Evolutionary conservation across 2,888 invertebrate genomes (phyloP).

Genomic region (Heliothis peltigera): DNA sequence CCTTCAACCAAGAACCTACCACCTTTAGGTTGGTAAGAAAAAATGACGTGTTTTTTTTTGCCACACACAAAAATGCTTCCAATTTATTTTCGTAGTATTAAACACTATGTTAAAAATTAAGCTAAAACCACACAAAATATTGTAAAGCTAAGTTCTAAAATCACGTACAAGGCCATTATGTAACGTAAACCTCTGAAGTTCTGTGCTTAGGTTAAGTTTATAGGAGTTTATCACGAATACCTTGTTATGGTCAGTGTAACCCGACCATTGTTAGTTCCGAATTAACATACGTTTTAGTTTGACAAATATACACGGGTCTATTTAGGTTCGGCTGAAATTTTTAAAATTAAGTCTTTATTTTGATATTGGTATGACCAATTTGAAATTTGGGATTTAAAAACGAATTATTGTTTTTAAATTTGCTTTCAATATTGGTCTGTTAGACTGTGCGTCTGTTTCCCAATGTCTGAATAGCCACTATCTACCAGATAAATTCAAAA

Average conservation of each 20-base stretch:
- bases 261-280: conserved; percentile 52
- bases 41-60: not conserved
- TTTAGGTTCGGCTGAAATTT: not conserved
- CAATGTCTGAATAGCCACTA: too few relatives aligned
- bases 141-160: conserved; percentile 32
- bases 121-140: conserved; percentile 40
- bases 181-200: conserved; percentile 44
- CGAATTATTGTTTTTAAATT: too few relatives aligned
- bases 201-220: conserved; percentile 52
- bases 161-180: conserved; percentile 50
- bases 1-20: not conserved
- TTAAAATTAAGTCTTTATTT: not conserved
- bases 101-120: conserved; percentile 18
- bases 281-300: conserved; percentile 50
- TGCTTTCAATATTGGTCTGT: too few relatives aligned
- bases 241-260: conserved; percentile 54
- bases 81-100: not conserved
- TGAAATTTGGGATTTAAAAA: too few relatives aligned
- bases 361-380: not conserved
- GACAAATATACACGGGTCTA: conserved; percentile 30
- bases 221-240: conserved; percentile 49
- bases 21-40: not conserved
- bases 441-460: too few relatives aligned
- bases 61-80: not conserved
- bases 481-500: too few relatives aligned